These are phyloP conservation scores for Altica lythri DNA, from an alignment of 2,888 invertebrate species.

Conservation along the genomic window DNA sequence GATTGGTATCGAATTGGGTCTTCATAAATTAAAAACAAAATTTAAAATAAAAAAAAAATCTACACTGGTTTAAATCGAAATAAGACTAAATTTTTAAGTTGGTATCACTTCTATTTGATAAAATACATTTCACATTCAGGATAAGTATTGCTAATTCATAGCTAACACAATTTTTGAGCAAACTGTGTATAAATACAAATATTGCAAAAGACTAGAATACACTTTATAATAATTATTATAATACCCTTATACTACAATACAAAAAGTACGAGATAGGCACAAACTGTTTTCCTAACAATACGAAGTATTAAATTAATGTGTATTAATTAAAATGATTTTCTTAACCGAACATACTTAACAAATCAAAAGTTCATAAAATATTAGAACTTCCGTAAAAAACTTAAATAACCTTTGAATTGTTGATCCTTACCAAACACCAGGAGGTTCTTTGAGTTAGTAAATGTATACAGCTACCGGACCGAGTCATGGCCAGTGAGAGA, in stretches of 20 bases:
- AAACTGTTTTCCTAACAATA: conserved; percentile 29
- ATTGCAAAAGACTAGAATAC: conserved; percentile 51
- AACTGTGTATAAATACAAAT: conserved; percentile 49
- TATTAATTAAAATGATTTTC: not conserved
- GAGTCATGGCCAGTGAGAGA: too few relatives aligned
- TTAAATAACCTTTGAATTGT: too few relatives aligned
- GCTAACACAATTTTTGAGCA: conserved; percentile 46
- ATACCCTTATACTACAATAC: conserved; percentile 36
- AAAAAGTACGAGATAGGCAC: conserved; percentile 39
- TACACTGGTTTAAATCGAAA: not conserved
- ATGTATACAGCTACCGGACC: too few relatives aligned
- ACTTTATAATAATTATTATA: conserved; percentile 43
- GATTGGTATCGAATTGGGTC: too few relatives aligned
- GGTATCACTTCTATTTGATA: conserved; percentile 43
- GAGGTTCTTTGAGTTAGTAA: too few relatives aligned
- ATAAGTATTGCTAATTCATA: conserved; percentile 38
- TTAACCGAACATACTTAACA: too few relatives aligned
- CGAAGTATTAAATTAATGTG: conserved; percentile 6
- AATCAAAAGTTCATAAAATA: too few relatives aligned
- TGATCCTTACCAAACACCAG: too few relatives aligned
- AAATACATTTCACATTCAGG: conserved; percentile 41
- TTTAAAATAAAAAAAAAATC: too few relatives aligned
- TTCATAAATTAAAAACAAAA: too few relatives aligned
- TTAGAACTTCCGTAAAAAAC: too few relatives aligned
- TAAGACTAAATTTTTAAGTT: conserved; percentile 8